Base-by-base conservation (phyloP, 2,888 invertebrate genomes). In the Schrankia costaestrigalis region DNA sequence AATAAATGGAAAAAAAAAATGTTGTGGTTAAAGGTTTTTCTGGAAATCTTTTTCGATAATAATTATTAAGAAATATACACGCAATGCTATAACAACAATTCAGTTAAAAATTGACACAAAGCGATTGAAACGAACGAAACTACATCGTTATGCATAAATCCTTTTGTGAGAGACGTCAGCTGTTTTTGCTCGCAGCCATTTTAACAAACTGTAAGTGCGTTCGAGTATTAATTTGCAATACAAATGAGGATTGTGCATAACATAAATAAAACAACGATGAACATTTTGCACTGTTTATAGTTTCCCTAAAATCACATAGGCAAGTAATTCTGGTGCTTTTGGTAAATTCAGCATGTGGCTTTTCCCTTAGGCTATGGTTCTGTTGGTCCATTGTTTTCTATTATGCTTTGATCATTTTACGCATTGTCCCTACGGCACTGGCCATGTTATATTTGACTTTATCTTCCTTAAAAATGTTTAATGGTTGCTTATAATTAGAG, bases 181-280 rank as follows among this genome's bases (percentile, higher is more conserved):
- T 78, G 78, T 32, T 36, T 46, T 63, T 66, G 63, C 65, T 71
- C 69, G 62, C 67, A 67, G 63, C 63, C 71, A 67, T 70, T 74
- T n/a, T 73, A 67, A 65, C 65, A 66, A 71, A 71, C 67, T 69
- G 71, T 71, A 74, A 78, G 68, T 77, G 71, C 65, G 71, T 71
- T 65, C 48, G 48, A 61, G 76, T 71, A 76, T 80, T 77, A 78
- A 83, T 82, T 83, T 81, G 78, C 78, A 82, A 78, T 51, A 66
- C 75, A 81, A 80, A 81, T 82, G 67, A 69, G 69, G 47, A 63
- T 64, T 58, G 47, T 41, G 53, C 52, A 55, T 55, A 56, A 56
- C 42, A 56, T 52, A 59, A 56, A 56, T 56, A 56, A 56, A 56
- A 51, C 46, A 59, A 56, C 46, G 42, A 46, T 43, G 35, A 47